These are phyloP conservation scores for Epinephelus fuscoguttatus DNA, from an alignment of 2,113 vertebrate genomes.

Conservation along the genomic window DNA sequence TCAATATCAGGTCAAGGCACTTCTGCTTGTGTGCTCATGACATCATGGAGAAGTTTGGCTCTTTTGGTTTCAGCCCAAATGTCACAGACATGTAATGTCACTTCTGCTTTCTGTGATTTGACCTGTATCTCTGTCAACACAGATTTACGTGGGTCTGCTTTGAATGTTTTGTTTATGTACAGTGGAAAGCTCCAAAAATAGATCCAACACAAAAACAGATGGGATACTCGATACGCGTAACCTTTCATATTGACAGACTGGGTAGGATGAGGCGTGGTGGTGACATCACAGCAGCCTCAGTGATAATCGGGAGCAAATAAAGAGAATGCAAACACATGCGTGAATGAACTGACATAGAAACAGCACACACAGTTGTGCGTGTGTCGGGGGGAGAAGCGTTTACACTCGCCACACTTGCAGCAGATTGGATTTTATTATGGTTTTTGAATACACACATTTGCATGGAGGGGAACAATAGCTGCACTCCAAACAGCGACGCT, in stretches of 20 bases:
- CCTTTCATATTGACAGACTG: conserved; percentile 38
- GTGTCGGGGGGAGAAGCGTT: neutral
- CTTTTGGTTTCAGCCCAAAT: conserved; percentile 19
- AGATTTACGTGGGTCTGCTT: conserved; percentile 20
- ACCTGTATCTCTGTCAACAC: conserved; percentile 28
- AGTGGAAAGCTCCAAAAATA: conserved; percentile 36
- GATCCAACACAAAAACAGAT: conserved; percentile 39
- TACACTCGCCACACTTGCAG: neutral
- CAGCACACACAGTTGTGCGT: neutral
- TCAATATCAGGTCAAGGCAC: neutral
- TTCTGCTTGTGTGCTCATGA: neutral
- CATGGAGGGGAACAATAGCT: neutral
- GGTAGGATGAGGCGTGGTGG: neutral
- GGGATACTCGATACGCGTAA: conserved; percentile 47
- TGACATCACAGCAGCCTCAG: conserved; percentile 35
- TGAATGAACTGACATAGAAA: conserved; percentile 9
- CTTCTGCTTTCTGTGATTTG: conserved; percentile 13
- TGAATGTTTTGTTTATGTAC: conserved; percentile 49
- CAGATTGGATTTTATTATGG: neutral
- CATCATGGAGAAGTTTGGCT: conserved; percentile 7
- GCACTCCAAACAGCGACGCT: neutral
- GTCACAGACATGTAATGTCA: conserved; percentile 17
- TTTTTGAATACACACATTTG: neutral
- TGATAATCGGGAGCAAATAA: conserved; percentile 34
- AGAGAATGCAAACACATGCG: conserved; percentile 29